Conservation (phyloP, 1,140 invertebrate genomes). For the Hylaeus volcanicus region DNA sequence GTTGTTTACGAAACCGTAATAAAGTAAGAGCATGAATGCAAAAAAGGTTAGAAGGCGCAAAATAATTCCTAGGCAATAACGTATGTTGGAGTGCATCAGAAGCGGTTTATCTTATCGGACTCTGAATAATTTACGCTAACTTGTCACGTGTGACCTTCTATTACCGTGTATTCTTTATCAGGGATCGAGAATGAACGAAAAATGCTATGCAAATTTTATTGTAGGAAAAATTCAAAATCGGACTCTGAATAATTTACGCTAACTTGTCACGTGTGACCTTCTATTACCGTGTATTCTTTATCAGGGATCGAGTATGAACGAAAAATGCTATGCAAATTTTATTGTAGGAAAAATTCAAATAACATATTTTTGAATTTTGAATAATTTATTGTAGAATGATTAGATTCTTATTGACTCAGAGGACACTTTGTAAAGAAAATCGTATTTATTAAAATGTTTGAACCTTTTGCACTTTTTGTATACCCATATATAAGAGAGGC, state of each 20-base stretch:
- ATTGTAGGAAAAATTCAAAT: neutral
- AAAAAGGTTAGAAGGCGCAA: neutral
- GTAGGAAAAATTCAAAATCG: too few relatives aligned
- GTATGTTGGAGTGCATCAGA: neutral
- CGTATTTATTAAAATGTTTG: constrained; percentile 29
- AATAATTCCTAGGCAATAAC: neutral
- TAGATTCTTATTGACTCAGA: neutral
- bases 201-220: neutral
- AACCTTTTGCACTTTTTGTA: neutral
- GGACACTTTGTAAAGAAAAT: constrained; percentile 7
- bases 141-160: constrained; percentile 7
- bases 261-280: neutral
- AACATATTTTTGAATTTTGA: neutral
- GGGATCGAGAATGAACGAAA: neutral
- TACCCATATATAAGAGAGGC: constrained; percentile 22
- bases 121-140: constrained; percentile 19
- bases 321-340: neutral
- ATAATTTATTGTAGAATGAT: neutral
- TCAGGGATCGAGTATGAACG: neutral
- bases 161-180: neutral
- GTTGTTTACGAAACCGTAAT: neutral
- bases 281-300: neutral
- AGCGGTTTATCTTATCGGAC: constrained; percentile 31
- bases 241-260: constrained; percentile 22
- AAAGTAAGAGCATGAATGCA: neutral